phyloP scores from a whole-genome alignment of 2,797 vertebrate species.

The Hypotaenidia philippensis region DNA sequence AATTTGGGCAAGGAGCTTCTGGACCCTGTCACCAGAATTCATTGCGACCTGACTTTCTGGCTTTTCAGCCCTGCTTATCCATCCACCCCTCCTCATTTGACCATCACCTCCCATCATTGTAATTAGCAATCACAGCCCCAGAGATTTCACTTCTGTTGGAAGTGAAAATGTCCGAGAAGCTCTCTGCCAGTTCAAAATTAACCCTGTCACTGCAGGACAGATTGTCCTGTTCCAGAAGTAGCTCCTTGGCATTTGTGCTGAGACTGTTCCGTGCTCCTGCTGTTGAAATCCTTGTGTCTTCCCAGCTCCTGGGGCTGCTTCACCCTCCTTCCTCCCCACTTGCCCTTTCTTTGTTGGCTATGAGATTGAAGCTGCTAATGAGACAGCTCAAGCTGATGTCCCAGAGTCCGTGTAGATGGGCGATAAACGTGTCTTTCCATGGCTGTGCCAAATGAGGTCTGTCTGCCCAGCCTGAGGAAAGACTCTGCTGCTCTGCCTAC shows the following conservation, averaged over 20 bases:
- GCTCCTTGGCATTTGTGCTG: not conserved
- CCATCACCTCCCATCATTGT: not conserved
- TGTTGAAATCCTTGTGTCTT: not conserved
- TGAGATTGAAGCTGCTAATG: not conserved
- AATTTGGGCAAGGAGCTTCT: not conserved
- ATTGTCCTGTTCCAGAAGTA: not conserved
- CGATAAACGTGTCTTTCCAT: not conserved
- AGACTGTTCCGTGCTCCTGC: not conserved
- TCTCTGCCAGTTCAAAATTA: constrained; percentile 23
- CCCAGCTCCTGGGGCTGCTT: not conserved
- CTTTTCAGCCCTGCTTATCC: not conserved
- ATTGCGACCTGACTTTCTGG: not conserved
- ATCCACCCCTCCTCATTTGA: not conserved
- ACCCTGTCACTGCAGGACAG: not conserved
- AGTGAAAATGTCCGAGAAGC: not conserved
- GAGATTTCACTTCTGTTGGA: not conserved
- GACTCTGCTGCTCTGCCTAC: not conserved
- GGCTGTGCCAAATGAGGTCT: not conserved
- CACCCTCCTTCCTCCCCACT: not conserved
- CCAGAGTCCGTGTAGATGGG: not conserved
- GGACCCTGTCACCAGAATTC: not conserved
- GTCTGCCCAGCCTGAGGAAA: not conserved
- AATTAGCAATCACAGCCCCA: constrained; percentile 25
- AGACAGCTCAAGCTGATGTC: fast-evolving
- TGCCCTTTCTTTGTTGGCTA: not conserved